Conservation (phyloP, 2,888 invertebrate genomes). For the Sisyra terminalis region DNA sequence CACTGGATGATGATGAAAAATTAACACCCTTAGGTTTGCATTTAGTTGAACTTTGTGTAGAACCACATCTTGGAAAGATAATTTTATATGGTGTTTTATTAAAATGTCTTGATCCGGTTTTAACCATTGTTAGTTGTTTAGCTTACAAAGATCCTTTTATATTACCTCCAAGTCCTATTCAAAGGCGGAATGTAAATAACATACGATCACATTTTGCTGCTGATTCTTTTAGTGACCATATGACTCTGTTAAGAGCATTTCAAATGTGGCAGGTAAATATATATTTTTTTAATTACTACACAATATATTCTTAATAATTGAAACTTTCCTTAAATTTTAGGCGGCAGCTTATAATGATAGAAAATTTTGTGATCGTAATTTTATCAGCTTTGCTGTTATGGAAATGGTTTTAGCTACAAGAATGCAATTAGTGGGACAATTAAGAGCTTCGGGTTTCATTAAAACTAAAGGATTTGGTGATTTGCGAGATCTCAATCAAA, state of each 20-base stretch:
- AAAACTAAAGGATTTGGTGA: slow-evolving; percentile 41
- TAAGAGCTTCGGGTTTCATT: slow-evolving; percentile 60
- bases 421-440: slow-evolving; percentile 64
- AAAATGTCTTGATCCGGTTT: slow-evolving; percentile 82
- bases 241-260: slow-evolving; percentile 68
- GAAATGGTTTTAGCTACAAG: slow-evolving; percentile 79
- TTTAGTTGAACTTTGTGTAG: slow-evolving; percentile 79
- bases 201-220: slow-evolving; percentile 53
- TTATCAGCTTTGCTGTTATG: slow-evolving; percentile 68
- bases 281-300: not conserved
- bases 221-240: slow-evolving; percentile 76
- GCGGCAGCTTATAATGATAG: slow-evolving; percentile 33
- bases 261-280: slow-evolving; percentile 35
- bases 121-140: slow-evolving; percentile 78
- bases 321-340: not conserved
- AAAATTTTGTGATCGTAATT: slow-evolving; percentile 57
- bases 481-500: slow-evolving; percentile 63
- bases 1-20: slow-evolving; percentile 70
- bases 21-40: slow-evolving; percentile 79
- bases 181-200: slow-evolving; percentile 41
- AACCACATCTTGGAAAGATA: slow-evolving; percentile 85
- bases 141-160: slow-evolving; percentile 67
- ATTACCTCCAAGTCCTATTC: slow-evolving; percentile 49
- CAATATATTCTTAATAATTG: not conserved
- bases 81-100: slow-evolving; percentile 76